Evolutionary conservation across 2,113 vertebrate genomes (phyloP).

Genomic region (Cettia cetti): DNA sequence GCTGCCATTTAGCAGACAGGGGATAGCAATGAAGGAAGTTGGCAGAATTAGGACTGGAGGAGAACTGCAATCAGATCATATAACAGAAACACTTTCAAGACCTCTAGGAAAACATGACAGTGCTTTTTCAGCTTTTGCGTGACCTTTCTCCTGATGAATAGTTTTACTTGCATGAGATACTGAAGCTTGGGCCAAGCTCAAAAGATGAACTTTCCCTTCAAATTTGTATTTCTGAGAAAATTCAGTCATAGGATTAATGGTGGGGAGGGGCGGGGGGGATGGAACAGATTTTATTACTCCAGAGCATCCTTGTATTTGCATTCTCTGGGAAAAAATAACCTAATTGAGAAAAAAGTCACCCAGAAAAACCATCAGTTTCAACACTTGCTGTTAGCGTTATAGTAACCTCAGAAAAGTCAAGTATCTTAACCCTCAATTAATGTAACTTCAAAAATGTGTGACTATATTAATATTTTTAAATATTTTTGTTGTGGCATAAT

Average conservation of each 20-base stretch:
- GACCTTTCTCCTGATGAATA: neutral
- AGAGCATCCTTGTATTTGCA: neutral
- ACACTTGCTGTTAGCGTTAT: neutral
- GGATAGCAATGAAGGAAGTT: neutral
- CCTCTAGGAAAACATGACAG: neutral
- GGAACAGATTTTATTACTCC: neutral
- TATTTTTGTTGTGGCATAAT: neutral
- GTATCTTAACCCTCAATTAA: neutral
- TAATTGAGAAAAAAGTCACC: neutral
- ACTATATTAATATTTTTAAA: neutral
- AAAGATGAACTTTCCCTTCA: neutral
- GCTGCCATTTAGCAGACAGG: neutral
- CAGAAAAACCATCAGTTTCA: neutral
- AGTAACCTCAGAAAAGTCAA: accelerated
- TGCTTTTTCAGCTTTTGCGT: accelerated
- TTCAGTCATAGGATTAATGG: neutral
- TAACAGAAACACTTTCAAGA: neutral
- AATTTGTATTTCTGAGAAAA: neutral
- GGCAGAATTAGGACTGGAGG: neutral
- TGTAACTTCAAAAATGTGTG: neutral
- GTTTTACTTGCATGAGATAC: neutral
- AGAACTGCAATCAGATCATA: neutral
- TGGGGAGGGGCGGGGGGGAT: no score
- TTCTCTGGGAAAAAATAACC: neutral
- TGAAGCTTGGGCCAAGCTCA: neutral